Evolutionary conservation across 1,140 invertebrate species (phyloP).

Genomic region (Idris sp.): DNA sequence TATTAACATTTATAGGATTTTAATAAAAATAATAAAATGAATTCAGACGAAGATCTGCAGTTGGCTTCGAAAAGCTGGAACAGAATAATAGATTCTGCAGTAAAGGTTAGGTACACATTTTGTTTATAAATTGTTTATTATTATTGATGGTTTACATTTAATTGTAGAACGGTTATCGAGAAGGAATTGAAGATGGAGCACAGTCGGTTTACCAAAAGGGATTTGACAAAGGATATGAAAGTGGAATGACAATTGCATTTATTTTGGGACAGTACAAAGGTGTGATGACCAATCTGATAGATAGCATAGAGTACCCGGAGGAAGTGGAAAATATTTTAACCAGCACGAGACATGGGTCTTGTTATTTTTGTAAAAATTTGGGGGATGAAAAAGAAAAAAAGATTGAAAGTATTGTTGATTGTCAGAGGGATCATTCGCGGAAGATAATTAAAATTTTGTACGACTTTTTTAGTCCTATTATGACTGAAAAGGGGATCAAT

Average conservation of each 20-base stretch:
- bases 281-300: constrained; percentile 43
- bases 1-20: too few species aligned
- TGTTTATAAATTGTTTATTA: too few species aligned
- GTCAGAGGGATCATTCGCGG: constrained; percentile 62
- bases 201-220: constrained; percentile 78
- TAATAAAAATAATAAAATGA: neutral
- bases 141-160: too few species aligned
- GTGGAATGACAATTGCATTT: constrained; percentile 78
- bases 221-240: constrained; percentile 80
- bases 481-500: constrained; percentile 59
- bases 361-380: constrained; percentile 66
- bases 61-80: constrained; percentile 70
- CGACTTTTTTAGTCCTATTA: constrained; percentile 64
- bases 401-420: constrained; percentile 43
- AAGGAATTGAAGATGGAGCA: constrained; percentile 79
- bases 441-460: constrained; percentile 59
- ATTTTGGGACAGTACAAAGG: constrained; percentile 77
- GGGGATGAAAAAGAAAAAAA: constrained; percentile 23
- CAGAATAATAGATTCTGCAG: constrained; percentile 64
- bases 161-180: constrained; percentile 80
- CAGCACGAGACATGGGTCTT: constrained; percentile 68
- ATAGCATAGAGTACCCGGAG: constrained; percentile 59
- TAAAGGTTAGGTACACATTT: constrained; percentile 62
- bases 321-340: constrained; percentile 64
- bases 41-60: constrained; percentile 64